Base-by-base conservation (phyloP, 2,797 vertebrate genomes). In the Sitta carolinensis region DNA sequence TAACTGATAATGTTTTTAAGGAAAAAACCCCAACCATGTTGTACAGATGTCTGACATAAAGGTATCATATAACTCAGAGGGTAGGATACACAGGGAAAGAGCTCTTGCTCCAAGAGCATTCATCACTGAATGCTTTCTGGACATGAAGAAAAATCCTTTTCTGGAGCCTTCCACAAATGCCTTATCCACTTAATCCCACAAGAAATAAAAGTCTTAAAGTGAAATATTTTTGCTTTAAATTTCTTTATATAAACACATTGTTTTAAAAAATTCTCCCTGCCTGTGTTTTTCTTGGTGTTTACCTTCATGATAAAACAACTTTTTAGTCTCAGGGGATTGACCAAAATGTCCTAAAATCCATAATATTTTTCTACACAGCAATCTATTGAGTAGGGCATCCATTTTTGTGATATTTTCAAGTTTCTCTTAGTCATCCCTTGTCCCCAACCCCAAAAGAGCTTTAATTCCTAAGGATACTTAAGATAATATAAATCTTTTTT, bases 381-480 rank as follows among this genome's bases (percentile, higher is more conserved):
- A 73, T 38, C 7, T 52, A 14, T 10, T 38, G 15, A 77, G 32
- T 8, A 61, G 2, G 10, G 11, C 5, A 52, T 6, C 21, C 1
- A 30, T 58, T 69, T 83, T 10, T 22, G 13, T 43, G 8, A 54
- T 11, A 5, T 30, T 48, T 64, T 23, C 9, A 2, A 68, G 27
- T 19, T 84, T 43, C 26, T 54, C 34, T 57, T 43, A 50, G 64
- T 6, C 6, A 48, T 50, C 13, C 3, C 11, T 54, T 29, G 11
- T 13, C 11, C 32, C 12, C 1, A 5, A 4, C 1, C 7, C 3
- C 19, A 47, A 48, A 78, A 29, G 1, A 42, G 6, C 3, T 61
- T 66, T 76, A 45, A 61, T 52, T 88, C 1, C 0, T 34, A 62
- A 50, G 6, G 38, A 32, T 15, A 61, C 7, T 48, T 70, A 36